Conservation (phyloP, 1,140 invertebrate species). For the Manduca sexta region DNA sequence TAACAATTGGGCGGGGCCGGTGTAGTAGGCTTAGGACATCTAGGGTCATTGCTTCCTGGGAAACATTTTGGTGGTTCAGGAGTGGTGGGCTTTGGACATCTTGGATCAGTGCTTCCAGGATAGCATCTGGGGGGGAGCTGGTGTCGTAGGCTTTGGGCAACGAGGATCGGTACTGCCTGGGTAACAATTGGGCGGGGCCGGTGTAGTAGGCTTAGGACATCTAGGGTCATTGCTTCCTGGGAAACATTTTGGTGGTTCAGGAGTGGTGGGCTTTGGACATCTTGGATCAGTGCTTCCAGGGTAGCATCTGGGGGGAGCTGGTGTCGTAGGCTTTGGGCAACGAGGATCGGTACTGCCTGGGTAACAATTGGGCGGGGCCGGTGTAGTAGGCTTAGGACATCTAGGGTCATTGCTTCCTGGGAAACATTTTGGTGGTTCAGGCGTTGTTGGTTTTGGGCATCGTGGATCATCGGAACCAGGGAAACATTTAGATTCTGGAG, state of each 20-base stretch:
- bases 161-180: conserved; percentile 37
- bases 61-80: conserved; percentile 28
- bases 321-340: conserved; percentile 27
- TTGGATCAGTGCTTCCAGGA: conserved; percentile 58
- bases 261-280: conserved; percentile 31
- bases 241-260: conserved; percentile 19
- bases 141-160: conserved; percentile 31
- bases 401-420: conserved; percentile 7
- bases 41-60: conserved; percentile 45
- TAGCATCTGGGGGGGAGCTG: conserved; percentile 39
- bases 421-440: conserved; percentile 4
- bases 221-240: conserved; percentile 38
- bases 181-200: conserved; percentile 35
- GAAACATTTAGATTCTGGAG: background rate
- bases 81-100: conserved; percentile 38
- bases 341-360: conserved; percentile 22
- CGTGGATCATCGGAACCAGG: conserved; percentile 10
- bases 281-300: conserved; percentile 54
- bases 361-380: conserved; percentile 17
- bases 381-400: conserved; percentile 13
- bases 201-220: conserved; percentile 32
- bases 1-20: too few species aligned
- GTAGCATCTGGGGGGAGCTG: conserved; percentile 22
- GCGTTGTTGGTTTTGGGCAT: conserved; percentile 8
- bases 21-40: too few species aligned